A percentile compares a stretch with the other conserved stretches of the same genome.
Evolutionary conservation across 2,888 invertebrate species (phyloP).

Genomic region (Lithophane ornitopus): DNA sequence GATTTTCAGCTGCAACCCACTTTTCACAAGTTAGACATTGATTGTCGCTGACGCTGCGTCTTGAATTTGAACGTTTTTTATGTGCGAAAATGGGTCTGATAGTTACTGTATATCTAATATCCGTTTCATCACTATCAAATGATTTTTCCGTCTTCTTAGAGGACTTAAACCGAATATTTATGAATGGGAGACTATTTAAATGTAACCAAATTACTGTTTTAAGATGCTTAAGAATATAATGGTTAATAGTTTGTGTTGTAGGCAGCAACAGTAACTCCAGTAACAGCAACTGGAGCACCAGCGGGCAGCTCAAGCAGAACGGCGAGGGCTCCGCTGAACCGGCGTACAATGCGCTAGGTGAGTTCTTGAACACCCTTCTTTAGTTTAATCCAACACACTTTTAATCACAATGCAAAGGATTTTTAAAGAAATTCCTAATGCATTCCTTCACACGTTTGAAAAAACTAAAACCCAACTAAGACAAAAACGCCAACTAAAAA

Average conservation of each 20-base stretch:
- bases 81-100: not conserved
- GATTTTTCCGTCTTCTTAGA: not conserved
- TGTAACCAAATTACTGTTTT: not conserved
- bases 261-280: constrained; percentile 86
- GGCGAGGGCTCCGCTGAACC: constrained; percentile 74
- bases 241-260: constrained; percentile 59
- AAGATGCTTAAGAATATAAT: not conserved
- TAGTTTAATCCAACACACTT: not conserved
- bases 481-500: too few relatives aligned
- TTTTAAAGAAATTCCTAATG: not conserved
- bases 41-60: not conserved
- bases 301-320: constrained; percentile 66
- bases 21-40: not conserved
- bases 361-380: not conserved
- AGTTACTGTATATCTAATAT: not conserved
- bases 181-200: not conserved
- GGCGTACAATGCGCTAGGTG: constrained; percentile 76
- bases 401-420: too few relatives aligned
- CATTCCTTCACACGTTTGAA: too few relatives aligned
- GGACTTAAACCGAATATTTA: not conserved
- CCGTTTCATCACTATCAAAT: not conserved
- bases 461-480: too few relatives aligned
- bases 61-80: not conserved
- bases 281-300: constrained; percentile 83
- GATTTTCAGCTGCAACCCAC: too few relatives aligned